Evolutionary conservation across 2,797 vertebrate genomes (phyloP).

Genomic region (Pangasius sanitwongsei): DNA sequence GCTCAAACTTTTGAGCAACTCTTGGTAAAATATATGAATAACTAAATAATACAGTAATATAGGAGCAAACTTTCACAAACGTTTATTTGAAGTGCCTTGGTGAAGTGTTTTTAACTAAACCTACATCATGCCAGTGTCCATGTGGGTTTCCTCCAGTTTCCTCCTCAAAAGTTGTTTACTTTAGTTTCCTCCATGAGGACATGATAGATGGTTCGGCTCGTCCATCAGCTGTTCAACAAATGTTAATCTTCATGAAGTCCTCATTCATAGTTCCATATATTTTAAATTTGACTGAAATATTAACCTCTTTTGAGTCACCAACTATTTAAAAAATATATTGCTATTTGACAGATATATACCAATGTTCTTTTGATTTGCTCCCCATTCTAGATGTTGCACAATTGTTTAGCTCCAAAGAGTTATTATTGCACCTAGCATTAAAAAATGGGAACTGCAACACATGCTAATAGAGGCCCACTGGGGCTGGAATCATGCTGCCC

Average conservation of each 20-base stretch:
- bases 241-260: background rate
- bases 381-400: background rate
- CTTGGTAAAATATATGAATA: background rate
- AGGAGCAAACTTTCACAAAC: background rate
- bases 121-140: background rate
- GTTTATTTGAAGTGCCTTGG: no score
- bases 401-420: background rate
- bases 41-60: background rate
- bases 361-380: background rate
- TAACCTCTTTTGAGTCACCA: background rate
- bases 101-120: no score
- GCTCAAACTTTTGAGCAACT: background rate
- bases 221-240: no score
- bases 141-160: background rate
- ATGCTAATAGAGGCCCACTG: background rate
- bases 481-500: background rate
- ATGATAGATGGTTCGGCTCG: no score
- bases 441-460: background rate
- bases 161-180: background rate
- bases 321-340: background rate
- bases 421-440: background rate
- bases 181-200: background rate
- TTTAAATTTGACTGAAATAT: background rate
- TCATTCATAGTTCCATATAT: background rate
- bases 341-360: background rate